phyloP scores from a whole-genome alignment of 2,888 invertebrate species.

The Spodoptera littoralis region DNA sequence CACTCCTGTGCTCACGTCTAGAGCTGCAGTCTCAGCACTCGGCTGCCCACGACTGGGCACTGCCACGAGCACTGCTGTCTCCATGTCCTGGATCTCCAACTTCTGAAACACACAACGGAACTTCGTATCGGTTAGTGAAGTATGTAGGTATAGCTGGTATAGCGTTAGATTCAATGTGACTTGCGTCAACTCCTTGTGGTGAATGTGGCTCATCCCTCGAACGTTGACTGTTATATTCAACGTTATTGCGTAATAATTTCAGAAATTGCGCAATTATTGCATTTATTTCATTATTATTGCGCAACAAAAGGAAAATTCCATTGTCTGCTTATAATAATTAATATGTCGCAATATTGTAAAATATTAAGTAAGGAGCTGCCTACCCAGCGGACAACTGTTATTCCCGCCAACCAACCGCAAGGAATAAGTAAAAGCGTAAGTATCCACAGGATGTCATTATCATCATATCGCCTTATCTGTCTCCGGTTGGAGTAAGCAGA shows the following conservation, averaged over 20 bases:
- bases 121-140: slow-evolving; percentile 4
- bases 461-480: too few relatives aligned
- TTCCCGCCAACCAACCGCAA: too few relatives aligned
- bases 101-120: slow-evolving; percentile 47
- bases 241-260: slow-evolving; percentile 11
- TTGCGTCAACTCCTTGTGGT: slow-evolving; percentile 1
- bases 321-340: too few relatives aligned
- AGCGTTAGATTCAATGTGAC: slow-evolving; percentile 8
- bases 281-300: slow-evolving; percentile 6
- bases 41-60: slow-evolving; percentile 11
- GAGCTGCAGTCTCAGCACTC: slow-evolving; percentile 14
- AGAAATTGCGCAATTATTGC: slow-evolving; percentile 11
- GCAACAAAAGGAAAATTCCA: slow-evolving; percentile 12
- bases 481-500: too few relatives aligned
- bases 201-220: slow-evolving; percentile 9
- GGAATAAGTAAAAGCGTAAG: too few relatives aligned
- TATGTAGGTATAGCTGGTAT: not conserved
- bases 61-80: slow-evolving; percentile 20
- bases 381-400: too few relatives aligned
- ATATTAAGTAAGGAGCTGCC: too few relatives aligned
- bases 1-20: slow-evolving; percentile 16
- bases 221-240: slow-evolving; percentile 18
- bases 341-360: too few relatives aligned
- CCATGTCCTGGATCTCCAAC: slow-evolving; percentile 26
- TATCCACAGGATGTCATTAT: too few relatives aligned